Evolutionary conservation across 2,797 vertebrate species (phyloP), one percentile per base, ranked within the genome.

Genomic region (Garrulus glandarius): DNA sequence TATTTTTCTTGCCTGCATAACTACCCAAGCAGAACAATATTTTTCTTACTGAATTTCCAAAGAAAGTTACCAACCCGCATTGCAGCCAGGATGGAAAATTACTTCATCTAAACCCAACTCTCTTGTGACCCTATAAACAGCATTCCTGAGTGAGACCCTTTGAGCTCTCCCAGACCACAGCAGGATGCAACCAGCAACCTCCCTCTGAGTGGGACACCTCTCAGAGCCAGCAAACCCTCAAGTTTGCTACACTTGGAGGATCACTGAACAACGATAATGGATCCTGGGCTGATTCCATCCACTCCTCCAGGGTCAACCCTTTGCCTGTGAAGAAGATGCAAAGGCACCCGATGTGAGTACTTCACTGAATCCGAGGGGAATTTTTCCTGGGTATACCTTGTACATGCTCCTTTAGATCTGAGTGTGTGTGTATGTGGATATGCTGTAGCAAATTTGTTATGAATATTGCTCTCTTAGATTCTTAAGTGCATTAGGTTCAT

Each of bases 201-300:
- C 46, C 4, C 34, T 59, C 22, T 18, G 52, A 23, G 11, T 47
- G 52, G 46, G 52, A 46, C 2, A 10, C 2, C 26, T 21, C 44
- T 24, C 39, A 52, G 59, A 71, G 18, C 18, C 65, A 71, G 34
- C 9, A 47, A 70, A 56, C 49, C 19, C 30, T 14, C 36, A 32
- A 9, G 18, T 46, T 46, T 65, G 23, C 37, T 50, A 17, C 21
- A 32, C n/a, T 57, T 70, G 57, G 36, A 70, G 47, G 26, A 39
- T n/a, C 14, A 10, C 50, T 34, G 20, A 76, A 77, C 7, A 9
- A 30, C 0, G 0, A 30, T 27, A 21, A 16, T 39, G 20, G n/a
- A 44, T 56, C 29, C 37, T 44, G 29, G 37, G 17, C 43, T 56
- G 64, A 44, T n/a, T 19, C 6, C 21, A 47, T 9, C 20, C n/a